Conservation (phyloP, 2,113 vertebrate species). For the Ptychochromis oligacanthus region DNA sequence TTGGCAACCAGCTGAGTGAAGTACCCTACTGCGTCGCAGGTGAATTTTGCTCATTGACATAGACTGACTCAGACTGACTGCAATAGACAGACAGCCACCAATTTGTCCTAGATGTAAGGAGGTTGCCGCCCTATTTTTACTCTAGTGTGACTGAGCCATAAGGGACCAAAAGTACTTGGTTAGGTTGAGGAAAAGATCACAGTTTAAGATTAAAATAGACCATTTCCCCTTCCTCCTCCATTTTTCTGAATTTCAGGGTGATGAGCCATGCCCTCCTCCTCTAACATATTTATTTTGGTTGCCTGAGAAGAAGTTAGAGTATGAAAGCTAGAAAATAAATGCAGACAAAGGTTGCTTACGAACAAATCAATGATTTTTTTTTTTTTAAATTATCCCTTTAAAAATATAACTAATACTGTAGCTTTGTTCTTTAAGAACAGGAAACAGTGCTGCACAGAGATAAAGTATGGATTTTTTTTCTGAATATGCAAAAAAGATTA, state of each 20-base stretch:
- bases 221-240: background rate
- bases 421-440: too few species aligned
- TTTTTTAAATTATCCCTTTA: too few species aligned
- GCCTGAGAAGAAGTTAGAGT: background rate
- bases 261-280: background rate
- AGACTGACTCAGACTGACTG: background rate
- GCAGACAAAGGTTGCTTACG: background rate
- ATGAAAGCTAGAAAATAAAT: too few species aligned
- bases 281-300: conserved; percentile 2
- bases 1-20: background rate
- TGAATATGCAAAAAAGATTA: conserved; percentile 7
- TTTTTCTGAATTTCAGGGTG: background rate
- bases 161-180: background rate
- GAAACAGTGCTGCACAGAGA: too few species aligned
- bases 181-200: background rate
- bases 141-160: background rate
- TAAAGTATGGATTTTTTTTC: background rate
- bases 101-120: background rate
- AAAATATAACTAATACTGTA: background rate
- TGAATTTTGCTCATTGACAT: background rate
- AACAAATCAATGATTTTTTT: too few species aligned
- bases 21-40: accelerated
- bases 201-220: background rate
- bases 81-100: background rate
- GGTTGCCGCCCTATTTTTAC: background rate